Evolutionary conservation across 2,888 invertebrate genomes (phyloP), one percentile per base, ranked within the genome.

Genomic region (Pseudolycoriella hygida): DNA sequence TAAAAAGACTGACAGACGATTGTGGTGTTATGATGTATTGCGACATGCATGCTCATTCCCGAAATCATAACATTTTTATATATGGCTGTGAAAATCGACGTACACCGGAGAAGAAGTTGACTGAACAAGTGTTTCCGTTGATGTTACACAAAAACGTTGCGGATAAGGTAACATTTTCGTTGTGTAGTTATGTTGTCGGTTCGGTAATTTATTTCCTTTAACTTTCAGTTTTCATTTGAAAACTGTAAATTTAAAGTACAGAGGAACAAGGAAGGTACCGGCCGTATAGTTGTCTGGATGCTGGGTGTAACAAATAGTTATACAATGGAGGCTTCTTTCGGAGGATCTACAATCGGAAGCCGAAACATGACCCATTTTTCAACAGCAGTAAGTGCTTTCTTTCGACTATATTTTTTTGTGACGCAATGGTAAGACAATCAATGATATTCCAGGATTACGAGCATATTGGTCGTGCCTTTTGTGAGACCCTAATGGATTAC

Each of bases 251-350:
- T 93, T 64, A 80, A 87, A 58, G 80, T 94, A 53, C 90, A 93
- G 63, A 79, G 88, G 51, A 84, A 83, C 55, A 93, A 93, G 67
- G 93, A 93, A 67, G 93, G 93, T 3, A 93, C 93, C 0, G 93
- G 93, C 5, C 70, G 94, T 47, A 86, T 94, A 8, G 92, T 93
- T 1, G 83, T 92, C 56, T 93, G 92, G 92, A 84, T 90, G 73
- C 76, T 93, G 73, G 93, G 93, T 18, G 85, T 93, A 40, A 80
- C 83, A 47, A 90, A 93, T 57, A 93, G 92, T 62, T 94, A 88
- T 60, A 94, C 93, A 3, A 77, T 94, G 75, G 94, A 94, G 68
- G 90, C 93, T 6, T 92, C 93, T 1, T 87, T 93, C 62, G 89
- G 88, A 43, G 94, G 93, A 10, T 86, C 92, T 2, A 79, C 79